A percentile compares a stretch with the other conserved stretches of the same genome.
These are phyloP conservation scores for Zaprionus ghesquierei DNA, from an alignment of 1,140 invertebrate species.

Conservation along the genomic window DNA sequence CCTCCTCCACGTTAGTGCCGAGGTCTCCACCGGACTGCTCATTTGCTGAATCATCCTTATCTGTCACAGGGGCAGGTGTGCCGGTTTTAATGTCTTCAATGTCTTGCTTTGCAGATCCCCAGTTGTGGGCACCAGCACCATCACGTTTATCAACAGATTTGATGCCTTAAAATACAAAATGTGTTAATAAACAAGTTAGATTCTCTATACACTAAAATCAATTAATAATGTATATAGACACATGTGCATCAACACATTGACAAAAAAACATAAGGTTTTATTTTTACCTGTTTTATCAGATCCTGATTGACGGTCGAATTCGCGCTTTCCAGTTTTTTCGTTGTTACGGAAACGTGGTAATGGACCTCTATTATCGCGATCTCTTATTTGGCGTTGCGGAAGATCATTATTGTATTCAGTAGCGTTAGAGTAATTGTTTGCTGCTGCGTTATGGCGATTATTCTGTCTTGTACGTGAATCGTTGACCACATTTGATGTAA, in stretches of 20 bases:
- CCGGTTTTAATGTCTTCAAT: slow-evolving; percentile 87
- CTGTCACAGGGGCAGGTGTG: slow-evolving; percentile 76
- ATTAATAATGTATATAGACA: background rate
- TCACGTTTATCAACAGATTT: slow-evolving; percentile 97
- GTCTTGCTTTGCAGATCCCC: slow-evolving; percentile 96
- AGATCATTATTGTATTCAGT: slow-evolving; percentile 82
- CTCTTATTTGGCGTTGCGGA: slow-evolving; percentile 71
- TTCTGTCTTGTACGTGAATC: slow-evolving; percentile 87
- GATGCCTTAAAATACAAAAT: slow-evolving; percentile 85
- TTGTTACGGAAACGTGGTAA: slow-evolving; percentile 84
- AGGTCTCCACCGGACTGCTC: slow-evolving; percentile 83
- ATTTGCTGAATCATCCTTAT: slow-evolving; percentile 83
- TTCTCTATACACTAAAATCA: background rate
- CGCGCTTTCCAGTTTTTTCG: slow-evolving; percentile 88
- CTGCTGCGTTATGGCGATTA: slow-evolving; percentile 58
- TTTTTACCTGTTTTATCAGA: slow-evolving; percentile 93
- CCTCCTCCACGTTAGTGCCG: slow-evolving; percentile 84
- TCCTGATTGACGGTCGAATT: slow-evolving; percentile 97
- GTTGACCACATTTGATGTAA: slow-evolving; percentile 59
- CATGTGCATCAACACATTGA: background rate
- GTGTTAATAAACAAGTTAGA: background rate
- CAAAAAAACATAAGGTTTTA: background rate
- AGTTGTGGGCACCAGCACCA: slow-evolving; percentile 96
- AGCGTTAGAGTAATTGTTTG: slow-evolving; percentile 3
- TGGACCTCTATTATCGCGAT: slow-evolving; percentile 66